Evolutionary conservation across 2,888 invertebrate species (phyloP).

Genomic region (Callosobruchus maculatus): DNA sequence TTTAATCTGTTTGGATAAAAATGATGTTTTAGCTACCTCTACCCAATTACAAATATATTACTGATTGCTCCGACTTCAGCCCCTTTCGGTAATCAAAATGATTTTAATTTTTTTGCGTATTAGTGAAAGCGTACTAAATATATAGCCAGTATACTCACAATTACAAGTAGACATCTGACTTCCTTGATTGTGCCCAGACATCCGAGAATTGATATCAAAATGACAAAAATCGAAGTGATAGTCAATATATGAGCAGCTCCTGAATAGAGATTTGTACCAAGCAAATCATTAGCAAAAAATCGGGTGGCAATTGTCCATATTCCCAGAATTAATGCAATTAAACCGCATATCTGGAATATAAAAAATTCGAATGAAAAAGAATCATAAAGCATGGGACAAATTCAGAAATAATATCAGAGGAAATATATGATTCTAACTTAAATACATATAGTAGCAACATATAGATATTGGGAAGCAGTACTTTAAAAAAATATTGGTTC

Average conservation of each 20-base stretch:
- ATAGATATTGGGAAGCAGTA: too few relatives aligned
- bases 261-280: constrained; percentile 83
- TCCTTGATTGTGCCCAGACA: constrained; percentile 93
- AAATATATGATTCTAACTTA: too few relatives aligned
- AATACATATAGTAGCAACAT: too few relatives aligned
- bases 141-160: constrained; percentile 59
- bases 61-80: too few relatives aligned
- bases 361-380: constrained; percentile 3
- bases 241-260: constrained; percentile 83
- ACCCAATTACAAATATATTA: too few relatives aligned
- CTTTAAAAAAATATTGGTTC: too few relatives aligned
- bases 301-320: constrained; percentile 83
- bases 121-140: background rate
- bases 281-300: constrained; percentile 77
- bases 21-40: too few relatives aligned
- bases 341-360: constrained; percentile 68
- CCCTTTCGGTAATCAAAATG: background rate
- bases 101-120: background rate
- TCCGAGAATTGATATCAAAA: constrained; percentile 83
- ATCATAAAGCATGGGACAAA: background rate
- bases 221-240: constrained; percentile 75
- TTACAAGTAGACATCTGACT: constrained; percentile 88
- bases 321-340: constrained; percentile 72
- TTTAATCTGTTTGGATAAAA: background rate
- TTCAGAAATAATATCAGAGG: too few relatives aligned